These are phyloP conservation scores for Osedax frankpressi DNA, from an alignment of 2,888 invertebrate genomes.

Conservation along the genomic window DNA sequence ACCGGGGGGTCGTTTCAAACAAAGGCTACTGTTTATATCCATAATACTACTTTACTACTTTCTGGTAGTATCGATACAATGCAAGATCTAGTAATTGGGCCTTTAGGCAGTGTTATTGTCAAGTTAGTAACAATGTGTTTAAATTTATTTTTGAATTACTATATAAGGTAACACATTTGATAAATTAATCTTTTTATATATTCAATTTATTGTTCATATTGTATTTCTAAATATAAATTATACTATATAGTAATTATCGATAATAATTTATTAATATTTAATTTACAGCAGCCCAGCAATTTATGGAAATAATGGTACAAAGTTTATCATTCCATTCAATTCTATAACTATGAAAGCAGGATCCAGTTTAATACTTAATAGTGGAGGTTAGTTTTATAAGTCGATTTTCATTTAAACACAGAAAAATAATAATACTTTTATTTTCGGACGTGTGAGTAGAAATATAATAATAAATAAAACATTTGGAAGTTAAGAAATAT, in stretches of 20 bases:
- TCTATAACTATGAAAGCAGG: neutral
- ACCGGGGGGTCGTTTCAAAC: constrained; percentile 28
- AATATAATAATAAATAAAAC: too few species aligned
- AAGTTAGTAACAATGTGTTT: neutral
- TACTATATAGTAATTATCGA: neutral
- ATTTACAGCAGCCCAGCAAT: too few species aligned
- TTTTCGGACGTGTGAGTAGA: too few species aligned
- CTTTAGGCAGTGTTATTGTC: neutral
- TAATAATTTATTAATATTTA: too few species aligned
- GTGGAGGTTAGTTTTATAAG: neutral
- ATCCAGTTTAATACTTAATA: neutral
- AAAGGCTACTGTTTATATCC: constrained; percentile 28
- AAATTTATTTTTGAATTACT: neutral
- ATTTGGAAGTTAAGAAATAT: too few species aligned
- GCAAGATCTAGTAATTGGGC: constrained; percentile 30
- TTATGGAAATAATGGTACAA: neutral
- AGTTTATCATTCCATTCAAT: neutral
- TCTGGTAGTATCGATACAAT: constrained; percentile 30
- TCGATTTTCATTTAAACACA: too few species aligned
- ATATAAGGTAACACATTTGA: neutral
- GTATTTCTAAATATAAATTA: neutral
- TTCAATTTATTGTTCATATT: neutral
- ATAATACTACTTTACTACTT: constrained; percentile 31
- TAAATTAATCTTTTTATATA: neutral
- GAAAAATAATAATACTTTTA: too few species aligned